phyloP scores from a whole-genome alignment of 1,140 invertebrate species.

The Hypsibius dujardini region DNA sequence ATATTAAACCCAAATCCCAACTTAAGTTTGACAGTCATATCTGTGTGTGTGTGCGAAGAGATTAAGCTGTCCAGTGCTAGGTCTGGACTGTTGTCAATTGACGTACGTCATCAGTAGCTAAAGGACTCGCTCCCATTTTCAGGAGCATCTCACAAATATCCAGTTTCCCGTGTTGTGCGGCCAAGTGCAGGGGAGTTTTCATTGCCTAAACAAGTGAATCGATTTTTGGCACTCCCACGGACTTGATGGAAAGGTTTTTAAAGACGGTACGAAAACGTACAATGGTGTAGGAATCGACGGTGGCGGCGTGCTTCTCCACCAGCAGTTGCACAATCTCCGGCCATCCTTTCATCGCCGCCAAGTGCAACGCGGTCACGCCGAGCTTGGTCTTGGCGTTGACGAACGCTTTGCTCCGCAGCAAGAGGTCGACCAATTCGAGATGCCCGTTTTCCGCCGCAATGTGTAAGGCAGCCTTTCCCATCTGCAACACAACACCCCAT shows the following conservation, averaged over 20 bases:
- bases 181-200: constrained; percentile 44
- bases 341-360: constrained; percentile 90
- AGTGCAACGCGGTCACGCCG: constrained; percentile 87
- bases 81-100: too few relatives aligned
- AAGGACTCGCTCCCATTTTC: constrained; percentile 82
- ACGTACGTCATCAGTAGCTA: constrained; percentile 71
- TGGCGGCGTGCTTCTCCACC: constrained; percentile 92
- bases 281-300: constrained; percentile 38
- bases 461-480: constrained; percentile 76
- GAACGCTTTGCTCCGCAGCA: constrained; percentile 90
- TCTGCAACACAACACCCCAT: constrained; percentile 24
- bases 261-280: background rate
- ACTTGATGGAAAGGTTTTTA: background rate
- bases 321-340: constrained; percentile 74
- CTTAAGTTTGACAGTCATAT: constrained; percentile 34
- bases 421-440: constrained; percentile 66
- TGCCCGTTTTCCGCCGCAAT: constrained; percentile 84
- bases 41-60: too few relatives aligned
- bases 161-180: constrained; percentile 86
- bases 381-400: constrained; percentile 64
- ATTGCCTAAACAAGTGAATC: background rate
- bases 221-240: background rate
- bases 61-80: too few relatives aligned
- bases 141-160: constrained; percentile 79
- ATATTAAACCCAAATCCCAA: background rate